Percentiles rank a stretch among this genome's conserved stretches.
phyloP scores from a whole-genome alignment of 2,797 vertebrate genomes.

The Chaunax sp. region DNA sequence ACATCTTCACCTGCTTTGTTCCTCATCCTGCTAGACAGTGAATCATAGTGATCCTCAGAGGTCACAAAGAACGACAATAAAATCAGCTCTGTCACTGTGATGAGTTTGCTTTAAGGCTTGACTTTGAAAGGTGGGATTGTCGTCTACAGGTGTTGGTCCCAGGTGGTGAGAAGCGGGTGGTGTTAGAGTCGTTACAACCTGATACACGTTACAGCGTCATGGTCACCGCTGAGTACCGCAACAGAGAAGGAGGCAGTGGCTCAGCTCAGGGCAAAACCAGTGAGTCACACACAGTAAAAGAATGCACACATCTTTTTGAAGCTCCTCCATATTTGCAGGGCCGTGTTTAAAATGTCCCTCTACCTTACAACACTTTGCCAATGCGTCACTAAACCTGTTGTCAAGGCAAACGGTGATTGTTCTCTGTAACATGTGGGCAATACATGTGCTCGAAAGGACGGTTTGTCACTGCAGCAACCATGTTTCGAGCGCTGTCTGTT shows the following conservation, averaged over 20 bases:
- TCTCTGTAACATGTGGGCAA: no score
- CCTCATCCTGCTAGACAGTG: not conserved
- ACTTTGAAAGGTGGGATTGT: conserved; percentile 51
- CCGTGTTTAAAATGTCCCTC: no score
- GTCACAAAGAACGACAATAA: not conserved
- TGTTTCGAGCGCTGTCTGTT: no score
- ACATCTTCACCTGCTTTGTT: not conserved
- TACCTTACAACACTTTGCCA: no score
- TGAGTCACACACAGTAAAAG: conserved; percentile 60
- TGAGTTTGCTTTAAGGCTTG: not conserved
- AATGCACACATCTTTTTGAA: not conserved
- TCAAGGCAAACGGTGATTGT: no score
- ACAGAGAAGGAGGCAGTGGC: conserved; percentile 84
- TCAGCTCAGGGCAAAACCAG: conserved; percentile 87
- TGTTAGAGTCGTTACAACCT: conserved; percentile 85
- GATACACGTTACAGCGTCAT: conserved; percentile 89
- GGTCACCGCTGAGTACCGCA: conserved; percentile 87
- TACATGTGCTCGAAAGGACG: no score
- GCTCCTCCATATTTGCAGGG: no score
- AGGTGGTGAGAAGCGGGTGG: conserved; percentile 79
- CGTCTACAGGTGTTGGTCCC: conserved; percentile 84
- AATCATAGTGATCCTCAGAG: not conserved
- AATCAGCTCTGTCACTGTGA: not conserved
- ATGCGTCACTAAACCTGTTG: no score
- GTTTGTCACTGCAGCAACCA: no score